Evolutionary conservation across 2,888 invertebrate species (phyloP), one percentile per base, ranked within the genome.

Genomic region (Archaeoteleia sp.): DNA sequence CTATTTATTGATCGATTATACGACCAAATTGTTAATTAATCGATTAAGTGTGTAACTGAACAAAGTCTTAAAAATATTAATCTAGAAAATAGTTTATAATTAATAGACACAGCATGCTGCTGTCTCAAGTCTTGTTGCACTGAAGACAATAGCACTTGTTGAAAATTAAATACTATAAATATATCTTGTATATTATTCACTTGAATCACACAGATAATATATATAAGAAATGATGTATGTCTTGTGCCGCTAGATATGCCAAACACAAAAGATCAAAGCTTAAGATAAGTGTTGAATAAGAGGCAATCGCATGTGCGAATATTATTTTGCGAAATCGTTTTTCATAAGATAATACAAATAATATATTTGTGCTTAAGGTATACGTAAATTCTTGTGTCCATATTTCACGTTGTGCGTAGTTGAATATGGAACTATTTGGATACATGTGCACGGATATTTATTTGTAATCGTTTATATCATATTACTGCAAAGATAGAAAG

Each of bases 111-210:
- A n/a, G 9, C 15, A 32, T 8, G 8, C 25, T 39, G 9, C 48
- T 15, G 13, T 13, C 32, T 15, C 30, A 29, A 43, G 25, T 60
- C 37, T 45, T 35, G 39, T 45, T 55, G 37, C 7, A 35, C 15
- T 17, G 17, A n/a, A n/a, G 61, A 39, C 55, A 51, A 66, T 60
- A 66, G 48, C 48, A 60, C 37, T 66, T 43, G 66, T 67, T 60
- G 54, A 35, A 60, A 48, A 30, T 20, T 42, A 57, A 42, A 14
- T 39, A 53, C 51, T 46, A 46, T 40, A 46, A 8, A 17, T 23
- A 10, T 49, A 27, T 23, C 20, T 34, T 9, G 37, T 37, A 9
- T 1, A 15, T 37, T 37, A 12, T 37, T n/a, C 14, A 15, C n/a
- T 10, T 37, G 7, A 37, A 37, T 12, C 9, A 32, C 2, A 32